Percentiles rank a stretch among this genome's conserved stretches.
These are phyloP conservation scores for Psettodes erumei DNA, from an alignment of 2,113 vertebrate species.

Conservation along the genomic window DNA sequence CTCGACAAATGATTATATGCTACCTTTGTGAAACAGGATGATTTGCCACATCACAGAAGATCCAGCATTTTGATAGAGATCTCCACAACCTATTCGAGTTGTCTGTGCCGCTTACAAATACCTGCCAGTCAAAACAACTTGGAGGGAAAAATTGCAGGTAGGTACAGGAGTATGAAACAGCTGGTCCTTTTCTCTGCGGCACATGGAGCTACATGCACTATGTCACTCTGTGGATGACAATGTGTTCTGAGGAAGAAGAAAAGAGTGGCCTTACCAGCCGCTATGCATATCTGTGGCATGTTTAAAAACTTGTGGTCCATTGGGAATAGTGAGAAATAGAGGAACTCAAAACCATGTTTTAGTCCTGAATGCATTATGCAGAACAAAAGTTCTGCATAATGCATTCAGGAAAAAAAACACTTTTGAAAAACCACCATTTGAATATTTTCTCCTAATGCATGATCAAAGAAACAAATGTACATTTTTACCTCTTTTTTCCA, in stretches of 20 bases:
- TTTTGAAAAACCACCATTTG: neutral
- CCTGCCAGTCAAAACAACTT: slow-evolving; percentile 64
- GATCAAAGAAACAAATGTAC: neutral
- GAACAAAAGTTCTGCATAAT: slow-evolving; percentile 39
- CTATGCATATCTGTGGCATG: slow-evolving; percentile 46
- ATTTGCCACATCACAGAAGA: slow-evolving; percentile 63
- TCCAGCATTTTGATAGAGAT: slow-evolving; percentile 57
- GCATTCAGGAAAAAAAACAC: neutral
- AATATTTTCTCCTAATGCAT: neutral
- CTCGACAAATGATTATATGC: slow-evolving; percentile 46
- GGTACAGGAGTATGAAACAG: slow-evolving; percentile 52
- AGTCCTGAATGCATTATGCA: no score
- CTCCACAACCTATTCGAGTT: slow-evolving; percentile 46
- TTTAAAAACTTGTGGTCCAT: slow-evolving; percentile 18
- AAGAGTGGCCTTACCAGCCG: slow-evolving; percentile 33
- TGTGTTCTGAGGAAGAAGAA: slow-evolving; percentile 11
- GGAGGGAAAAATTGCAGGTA: slow-evolving; percentile 45
- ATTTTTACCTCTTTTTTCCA: neutral
- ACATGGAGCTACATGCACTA: neutral
- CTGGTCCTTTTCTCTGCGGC: slow-evolving; percentile 33
- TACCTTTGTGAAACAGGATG: slow-evolving; percentile 51
- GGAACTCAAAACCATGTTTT: slow-evolving; percentile 25
- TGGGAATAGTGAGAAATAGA: slow-evolving; percentile 32
- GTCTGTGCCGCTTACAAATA: slow-evolving; percentile 55
- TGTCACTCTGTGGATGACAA: slow-evolving; percentile 29